These are phyloP conservation scores for Neosilurus mollespiculum DNA, from an alignment of 2,797 vertebrate species.

Conservation along the genomic window DNA sequence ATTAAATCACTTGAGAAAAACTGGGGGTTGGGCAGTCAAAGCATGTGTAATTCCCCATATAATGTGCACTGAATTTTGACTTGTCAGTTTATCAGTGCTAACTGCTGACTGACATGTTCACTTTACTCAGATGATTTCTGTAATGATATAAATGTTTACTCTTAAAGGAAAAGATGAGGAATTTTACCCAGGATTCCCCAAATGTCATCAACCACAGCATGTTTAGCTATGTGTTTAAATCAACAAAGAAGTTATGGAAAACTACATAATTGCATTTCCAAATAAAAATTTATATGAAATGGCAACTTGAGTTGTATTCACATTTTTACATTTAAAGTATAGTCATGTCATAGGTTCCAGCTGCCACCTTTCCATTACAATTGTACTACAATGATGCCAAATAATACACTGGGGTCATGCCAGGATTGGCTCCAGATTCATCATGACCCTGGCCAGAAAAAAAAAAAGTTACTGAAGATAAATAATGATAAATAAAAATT, in stretches of 20 bases:
- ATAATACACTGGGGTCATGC: background rate
- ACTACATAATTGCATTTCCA: background rate
- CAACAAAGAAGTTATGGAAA: background rate
- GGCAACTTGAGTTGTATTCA: background rate
- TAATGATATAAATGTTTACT: background rate
- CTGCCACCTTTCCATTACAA: background rate
- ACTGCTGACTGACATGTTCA: constrained; percentile 22
- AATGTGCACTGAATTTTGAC: constrained; percentile 34
- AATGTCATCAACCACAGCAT: background rate
- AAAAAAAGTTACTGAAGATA: background rate
- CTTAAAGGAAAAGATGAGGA: background rate
- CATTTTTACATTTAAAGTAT: background rate
- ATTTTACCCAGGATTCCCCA: background rate
- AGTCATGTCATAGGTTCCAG: background rate
- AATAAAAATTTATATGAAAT: background rate
- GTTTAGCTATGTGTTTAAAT: background rate
- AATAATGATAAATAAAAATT: background rate
- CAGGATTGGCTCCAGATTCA: background rate
- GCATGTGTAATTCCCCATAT: constrained; percentile 42
- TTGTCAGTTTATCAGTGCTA: constrained; percentile 27
- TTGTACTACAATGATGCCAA: background rate
- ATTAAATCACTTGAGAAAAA: constrained; percentile 44
- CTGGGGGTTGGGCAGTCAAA: constrained; percentile 39
- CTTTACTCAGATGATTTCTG: background rate
- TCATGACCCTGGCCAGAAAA: background rate